Evolutionary conservation across 2,797 vertebrate genomes (phyloP).

Genomic region (Protonibea diacanthus): DNA sequence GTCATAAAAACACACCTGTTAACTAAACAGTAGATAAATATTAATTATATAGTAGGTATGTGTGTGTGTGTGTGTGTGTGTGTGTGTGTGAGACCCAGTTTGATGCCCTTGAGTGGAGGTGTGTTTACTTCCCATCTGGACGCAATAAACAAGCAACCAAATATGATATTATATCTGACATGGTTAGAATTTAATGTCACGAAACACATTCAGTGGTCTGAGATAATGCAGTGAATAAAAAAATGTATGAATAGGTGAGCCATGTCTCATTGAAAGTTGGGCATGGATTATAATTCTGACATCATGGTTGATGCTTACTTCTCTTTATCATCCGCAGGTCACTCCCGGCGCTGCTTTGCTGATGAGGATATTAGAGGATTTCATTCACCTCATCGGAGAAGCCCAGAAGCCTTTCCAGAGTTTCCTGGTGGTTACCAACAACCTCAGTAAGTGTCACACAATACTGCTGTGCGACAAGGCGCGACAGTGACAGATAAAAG

Average conservation of each 20-base stretch:
- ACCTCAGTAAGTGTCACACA: slow-evolving; percentile 89
- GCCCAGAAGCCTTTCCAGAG: slow-evolving; percentile 98
- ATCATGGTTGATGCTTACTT: slow-evolving; percentile 13
- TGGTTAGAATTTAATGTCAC: slow-evolving; percentile 43
- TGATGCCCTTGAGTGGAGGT: slow-evolving; percentile 55
- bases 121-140: slow-evolving; percentile 71
- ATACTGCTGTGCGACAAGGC: neutral
- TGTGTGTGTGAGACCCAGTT: slow-evolving; percentile 38
- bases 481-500: neutral
- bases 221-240: slow-evolving; percentile 43
- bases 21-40: slow-evolving; percentile 16
- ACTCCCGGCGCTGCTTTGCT: slow-evolving; percentile 94
- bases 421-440: slow-evolving; percentile 96
- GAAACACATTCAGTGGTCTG: slow-evolving; percentile 27
- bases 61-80: slow-evolving; percentile 10
- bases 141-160: slow-evolving; percentile 52
- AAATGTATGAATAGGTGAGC: slow-evolving; percentile 19
- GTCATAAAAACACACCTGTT: slow-evolving; percentile 58
- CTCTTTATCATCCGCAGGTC: slow-evolving; percentile 82
- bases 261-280: neutral
- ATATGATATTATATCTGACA: slow-evolving; percentile 39
- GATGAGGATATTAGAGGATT: slow-evolving; percentile 97
- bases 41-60: slow-evolving; percentile 12
- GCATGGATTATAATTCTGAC: slow-evolving; percentile 9
- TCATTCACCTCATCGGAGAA: slow-evolving; percentile 97